Conservation (phyloP, 2,888 invertebrate species). For the Vesta saturnalis region DNA sequence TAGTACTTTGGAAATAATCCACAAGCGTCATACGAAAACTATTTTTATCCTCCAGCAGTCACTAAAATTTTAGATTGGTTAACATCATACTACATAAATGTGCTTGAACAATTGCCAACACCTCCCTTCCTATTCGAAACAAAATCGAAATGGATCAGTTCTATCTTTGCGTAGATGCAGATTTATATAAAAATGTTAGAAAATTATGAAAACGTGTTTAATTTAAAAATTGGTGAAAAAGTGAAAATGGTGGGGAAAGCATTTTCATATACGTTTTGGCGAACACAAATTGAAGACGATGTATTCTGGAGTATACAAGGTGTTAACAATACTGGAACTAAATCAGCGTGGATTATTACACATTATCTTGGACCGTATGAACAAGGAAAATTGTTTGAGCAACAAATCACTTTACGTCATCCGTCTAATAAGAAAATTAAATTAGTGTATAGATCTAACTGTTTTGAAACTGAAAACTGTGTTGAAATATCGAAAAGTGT, state of each 20-base stretch:
- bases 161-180: slow-evolving; percentile 14
- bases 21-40: not conserved
- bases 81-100: slow-evolving; percentile 20
- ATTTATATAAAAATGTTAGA: not conserved
- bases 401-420: slow-evolving; percentile 56
- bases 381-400: slow-evolving; percentile 54
- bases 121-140: not conserved
- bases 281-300: slow-evolving; percentile 56
- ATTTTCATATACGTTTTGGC: slow-evolving; percentile 60
- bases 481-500: slow-evolving; percentile 56
- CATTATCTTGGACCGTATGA: slow-evolving; percentile 56
- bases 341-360: slow-evolving; percentile 56
- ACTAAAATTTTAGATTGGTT: slow-evolving; percentile 12
- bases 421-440: slow-evolving; percentile 57
- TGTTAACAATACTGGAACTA: slow-evolving; percentile 50
- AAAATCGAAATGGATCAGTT: slow-evolving; percentile 18
- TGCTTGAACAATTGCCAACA: slow-evolving; percentile 17
- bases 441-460: slow-evolving; percentile 55
- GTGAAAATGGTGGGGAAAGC: slow-evolving; percentile 55
- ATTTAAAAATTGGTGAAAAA: slow-evolving; percentile 51
- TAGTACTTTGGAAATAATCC: not conserved
- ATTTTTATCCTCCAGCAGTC: not conserved
- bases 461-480: slow-evolving; percentile 54
- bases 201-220: slow-evolving; percentile 51
- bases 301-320: slow-evolving; percentile 61